These are phyloP conservation scores for Listronotus oregonensis DNA, from an alignment of 1,140 invertebrate genomes.

Conservation along the genomic window DNA sequence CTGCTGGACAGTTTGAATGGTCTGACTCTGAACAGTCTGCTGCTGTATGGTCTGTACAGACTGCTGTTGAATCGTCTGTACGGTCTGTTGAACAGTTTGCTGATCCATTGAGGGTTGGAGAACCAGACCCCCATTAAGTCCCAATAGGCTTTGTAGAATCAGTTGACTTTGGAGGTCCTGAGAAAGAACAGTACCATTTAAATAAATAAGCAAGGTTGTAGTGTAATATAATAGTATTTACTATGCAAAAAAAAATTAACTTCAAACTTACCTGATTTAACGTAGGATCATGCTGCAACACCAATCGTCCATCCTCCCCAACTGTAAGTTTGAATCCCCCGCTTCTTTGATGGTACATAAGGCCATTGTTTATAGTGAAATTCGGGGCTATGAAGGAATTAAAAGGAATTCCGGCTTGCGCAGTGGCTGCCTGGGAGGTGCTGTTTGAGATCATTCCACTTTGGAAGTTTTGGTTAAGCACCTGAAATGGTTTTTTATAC, in stretches of 20 bases:
- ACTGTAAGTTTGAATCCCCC: constrained; percentile 54
- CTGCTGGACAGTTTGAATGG: constrained; percentile 54
- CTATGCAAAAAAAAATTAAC: background rate
- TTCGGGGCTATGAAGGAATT: constrained; percentile 52
- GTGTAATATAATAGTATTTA: background rate
- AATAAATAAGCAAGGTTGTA: background rate
- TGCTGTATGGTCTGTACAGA: constrained; percentile 55
- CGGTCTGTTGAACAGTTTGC: constrained; percentile 54
- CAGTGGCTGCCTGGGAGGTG: constrained; percentile 41
- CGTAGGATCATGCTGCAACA: constrained; percentile 55
- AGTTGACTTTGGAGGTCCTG: constrained; percentile 54
- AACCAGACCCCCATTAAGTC: constrained; percentile 51
- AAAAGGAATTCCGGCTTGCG: constrained; percentile 44
- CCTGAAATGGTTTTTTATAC: constrained; percentile 13
- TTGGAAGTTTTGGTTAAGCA: constrained; percentile 44
- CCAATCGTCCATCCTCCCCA: constrained; percentile 53
- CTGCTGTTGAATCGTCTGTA: constrained; percentile 56
- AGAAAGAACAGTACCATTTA: background rate
- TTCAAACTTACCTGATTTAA: constrained; percentile 40
- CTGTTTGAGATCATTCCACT: constrained; percentile 50
- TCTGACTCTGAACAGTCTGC: constrained; percentile 54
- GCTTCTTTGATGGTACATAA: constrained; percentile 50
- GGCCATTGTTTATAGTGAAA: constrained; percentile 55
- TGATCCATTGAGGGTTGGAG: constrained; percentile 54
- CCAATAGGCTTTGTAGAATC: constrained; percentile 53